Conservation (phyloP, 2,888 invertebrate species). For the Apodemia hepburni region DNA sequence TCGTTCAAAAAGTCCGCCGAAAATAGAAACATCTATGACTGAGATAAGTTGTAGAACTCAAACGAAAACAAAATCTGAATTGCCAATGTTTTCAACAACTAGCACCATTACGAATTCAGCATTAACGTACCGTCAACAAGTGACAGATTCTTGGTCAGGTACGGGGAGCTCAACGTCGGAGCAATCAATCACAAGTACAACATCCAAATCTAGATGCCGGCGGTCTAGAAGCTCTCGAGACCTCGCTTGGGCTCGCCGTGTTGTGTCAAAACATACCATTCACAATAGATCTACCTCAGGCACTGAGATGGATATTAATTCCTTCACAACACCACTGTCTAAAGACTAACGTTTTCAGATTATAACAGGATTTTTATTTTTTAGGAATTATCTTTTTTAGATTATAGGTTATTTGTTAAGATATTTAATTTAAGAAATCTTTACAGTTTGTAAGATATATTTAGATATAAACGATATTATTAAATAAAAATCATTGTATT, state of each 20-base stretch:
- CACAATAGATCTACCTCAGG: slow-evolving; percentile 39
- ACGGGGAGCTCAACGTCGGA: slow-evolving; percentile 43
- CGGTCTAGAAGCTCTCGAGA: slow-evolving; percentile 46
- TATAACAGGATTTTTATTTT: slow-evolving; percentile 33
- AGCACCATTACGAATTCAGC: slow-evolving; percentile 49
- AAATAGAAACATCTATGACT: slow-evolving; percentile 55
- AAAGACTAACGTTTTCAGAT: no score
- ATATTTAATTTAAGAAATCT: slow-evolving; percentile 55
- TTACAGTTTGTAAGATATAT: slow-evolving; percentile 45
- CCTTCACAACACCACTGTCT: slow-evolving; percentile 42
- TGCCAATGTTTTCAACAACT: slow-evolving; percentile 42
- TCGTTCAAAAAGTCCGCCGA: slow-evolving; percentile 51
- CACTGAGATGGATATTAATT: slow-evolving; percentile 47
- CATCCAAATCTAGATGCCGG: slow-evolving; percentile 45
- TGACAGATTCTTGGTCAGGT: slow-evolving; percentile 48
- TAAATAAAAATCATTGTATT: no score
- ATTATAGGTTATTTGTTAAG: slow-evolving; percentile 43
- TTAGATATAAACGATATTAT: background rate
- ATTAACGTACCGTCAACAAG: slow-evolving; percentile 38
- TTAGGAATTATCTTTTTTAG: slow-evolving; percentile 39
- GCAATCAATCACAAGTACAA: slow-evolving; percentile 43
- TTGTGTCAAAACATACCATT: slow-evolving; percentile 43
- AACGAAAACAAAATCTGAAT: slow-evolving; percentile 26
- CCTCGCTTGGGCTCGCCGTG: slow-evolving; percentile 56
- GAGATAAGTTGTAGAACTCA: slow-evolving; percentile 48